Evolutionary conservation across 2,113 vertebrate species (phyloP).

Genomic region (Tympanuchus pallidicinctus): DNA sequence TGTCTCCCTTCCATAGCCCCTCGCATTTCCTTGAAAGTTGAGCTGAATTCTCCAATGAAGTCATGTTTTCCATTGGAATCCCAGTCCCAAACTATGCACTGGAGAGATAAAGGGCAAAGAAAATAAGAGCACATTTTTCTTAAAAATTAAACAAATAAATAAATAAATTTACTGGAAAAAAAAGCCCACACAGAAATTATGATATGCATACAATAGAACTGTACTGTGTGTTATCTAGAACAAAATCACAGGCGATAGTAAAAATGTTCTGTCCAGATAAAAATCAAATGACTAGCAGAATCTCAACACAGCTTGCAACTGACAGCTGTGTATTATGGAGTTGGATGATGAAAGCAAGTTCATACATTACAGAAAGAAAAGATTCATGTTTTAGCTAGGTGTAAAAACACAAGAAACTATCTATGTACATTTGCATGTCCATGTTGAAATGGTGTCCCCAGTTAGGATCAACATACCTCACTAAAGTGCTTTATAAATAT

Average conservation of each 20-base stretch:
- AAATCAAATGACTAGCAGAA: background rate
- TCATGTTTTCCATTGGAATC: constrained; percentile 98
- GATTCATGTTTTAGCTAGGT: background rate
- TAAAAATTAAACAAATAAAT: background rate
- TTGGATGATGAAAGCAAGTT: background rate
- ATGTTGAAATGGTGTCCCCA: background rate
- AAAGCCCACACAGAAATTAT: background rate
- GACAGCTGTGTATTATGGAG: background rate
- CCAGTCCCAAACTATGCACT: constrained; percentile 99
- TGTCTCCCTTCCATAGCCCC: constrained; percentile 94
- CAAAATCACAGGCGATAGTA: background rate
- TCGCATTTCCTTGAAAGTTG: constrained; percentile 95
- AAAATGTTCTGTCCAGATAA: background rate
- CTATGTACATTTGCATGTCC: background rate
- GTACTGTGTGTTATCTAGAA: background rate
- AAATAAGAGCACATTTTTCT: background rate
- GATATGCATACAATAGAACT: background rate
- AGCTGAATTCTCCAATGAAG: constrained; percentile 96
- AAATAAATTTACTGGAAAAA: background rate
- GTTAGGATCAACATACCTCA: background rate
- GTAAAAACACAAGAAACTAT: background rate
- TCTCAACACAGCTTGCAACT: constrained; percentile 1
- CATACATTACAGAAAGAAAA: background rate
- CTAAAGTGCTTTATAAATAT: background rate
- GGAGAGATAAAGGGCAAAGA: constrained; percentile 49